Evolutionary conservation across 1,140 invertebrate genomes (phyloP), one percentile per base, ranked within the genome.

Genomic region (Spodoptera litura): DNA sequence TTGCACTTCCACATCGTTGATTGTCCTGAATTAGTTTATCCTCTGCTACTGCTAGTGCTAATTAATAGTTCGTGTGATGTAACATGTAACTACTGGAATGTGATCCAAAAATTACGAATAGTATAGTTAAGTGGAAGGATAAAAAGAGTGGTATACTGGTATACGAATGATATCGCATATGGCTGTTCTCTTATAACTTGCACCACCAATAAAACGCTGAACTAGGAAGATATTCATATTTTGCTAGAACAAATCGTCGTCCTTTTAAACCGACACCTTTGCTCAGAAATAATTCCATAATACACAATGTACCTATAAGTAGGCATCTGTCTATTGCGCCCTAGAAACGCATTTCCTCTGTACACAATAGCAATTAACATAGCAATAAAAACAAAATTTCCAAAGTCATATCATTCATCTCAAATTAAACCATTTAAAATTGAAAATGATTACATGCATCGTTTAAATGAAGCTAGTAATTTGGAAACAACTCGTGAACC

Each of bases 21-120:
- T 93, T 93, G 91, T 88, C 83, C 82, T 86, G 87, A 92, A 91
- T 93, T 92, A 86, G 76, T 62, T 72, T 85, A 87, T 88, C 85
- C 83, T 84, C 70, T 81, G 56, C 44, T 58, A 4, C 4, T 15
- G 35, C 20, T 25, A 3, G 10, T 58, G 10, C 10, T 56, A 55
- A 68, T 52, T 66, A 66, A 66, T 51, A 31, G 15, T 12, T 5
- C 25, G 15, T 52, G 12, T 68, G 64, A 51, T 64, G 61, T 49
- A 49, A 64, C 38, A 51, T 64, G 61, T 49, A 25, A 64, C 38
- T 15, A 64, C 38, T 11, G 61, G 61, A 64, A 64, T 64, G 35
- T 64, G 61, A 3, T 49, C 10, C n/a, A 49, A 25, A 49, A 20
- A 31, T 38, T n/a, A 38, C 13, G 20, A 35, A 13, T 6, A 58